Conservation (phyloP, 2,797 vertebrate species). For the Halcyon chelicuti region DNA sequence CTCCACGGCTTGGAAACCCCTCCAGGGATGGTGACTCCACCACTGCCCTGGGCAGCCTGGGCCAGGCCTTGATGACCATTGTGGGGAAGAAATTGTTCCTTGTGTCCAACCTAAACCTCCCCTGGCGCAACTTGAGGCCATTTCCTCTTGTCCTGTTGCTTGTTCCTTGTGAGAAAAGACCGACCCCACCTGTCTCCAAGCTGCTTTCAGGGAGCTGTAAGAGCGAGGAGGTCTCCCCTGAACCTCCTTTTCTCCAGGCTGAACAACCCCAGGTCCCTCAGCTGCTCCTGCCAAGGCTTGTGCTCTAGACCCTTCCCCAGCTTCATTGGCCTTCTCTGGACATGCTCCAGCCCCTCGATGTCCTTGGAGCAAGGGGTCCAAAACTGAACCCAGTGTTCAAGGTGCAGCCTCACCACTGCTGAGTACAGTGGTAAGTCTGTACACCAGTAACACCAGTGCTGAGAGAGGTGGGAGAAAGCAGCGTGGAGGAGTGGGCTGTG, state of each 20-base stretch:
- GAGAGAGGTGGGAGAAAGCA: neutral
- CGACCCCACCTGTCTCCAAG: neutral
- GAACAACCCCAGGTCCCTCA: neutral
- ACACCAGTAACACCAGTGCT: neutral
- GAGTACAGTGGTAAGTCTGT: neutral
- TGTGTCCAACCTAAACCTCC: neutral
- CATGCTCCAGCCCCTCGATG: neutral
- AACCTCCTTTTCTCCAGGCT: neutral
- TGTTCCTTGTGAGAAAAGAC: neutral
- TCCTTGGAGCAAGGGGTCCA: neutral
- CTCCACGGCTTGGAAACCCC: neutral
- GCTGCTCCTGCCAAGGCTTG: neutral
- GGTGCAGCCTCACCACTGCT: neutral
- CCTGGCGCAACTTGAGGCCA: neutral
- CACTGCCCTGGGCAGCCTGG: neutral
- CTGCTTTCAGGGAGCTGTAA: neutral
- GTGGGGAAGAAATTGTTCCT: neutral
- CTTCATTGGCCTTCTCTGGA: neutral
- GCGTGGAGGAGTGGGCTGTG: neutral
- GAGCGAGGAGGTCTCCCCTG: neutral
- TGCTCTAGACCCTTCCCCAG: neutral
- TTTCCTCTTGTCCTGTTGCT: neutral
- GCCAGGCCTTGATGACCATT: neutral
- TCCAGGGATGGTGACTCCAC: neutral
- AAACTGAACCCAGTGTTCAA: neutral